phyloP scores from a whole-genome alignment of 2,797 vertebrate species.

The Coregonus sp. region DNA sequence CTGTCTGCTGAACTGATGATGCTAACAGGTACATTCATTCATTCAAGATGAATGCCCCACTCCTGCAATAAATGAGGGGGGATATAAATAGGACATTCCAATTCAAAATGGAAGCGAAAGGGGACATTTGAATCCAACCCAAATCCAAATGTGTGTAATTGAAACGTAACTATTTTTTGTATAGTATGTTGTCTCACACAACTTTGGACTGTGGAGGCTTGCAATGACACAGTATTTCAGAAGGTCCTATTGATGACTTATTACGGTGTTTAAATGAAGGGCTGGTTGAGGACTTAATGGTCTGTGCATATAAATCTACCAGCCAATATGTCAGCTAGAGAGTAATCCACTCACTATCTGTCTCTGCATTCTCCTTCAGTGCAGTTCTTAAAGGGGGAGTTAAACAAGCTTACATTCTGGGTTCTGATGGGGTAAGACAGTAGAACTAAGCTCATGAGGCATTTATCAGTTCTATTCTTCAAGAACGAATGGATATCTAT shows the following conservation, averaged over 20 bases:
- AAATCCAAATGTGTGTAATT: neutral
- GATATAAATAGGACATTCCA: neutral
- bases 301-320: constrained; percentile 44
- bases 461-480: neutral
- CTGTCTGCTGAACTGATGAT: neutral
- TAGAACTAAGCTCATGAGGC: neutral
- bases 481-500: neutral
- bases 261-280: constrained; percentile 46
- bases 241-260: constrained; percentile 57
- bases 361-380: neutral
- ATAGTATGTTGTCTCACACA: constrained; percentile 16
- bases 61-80: neutral
- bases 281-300: constrained; percentile 52
- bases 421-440: neutral
- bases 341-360: constrained; percentile 16
- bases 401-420: too few relatives aligned
- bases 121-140: neutral
- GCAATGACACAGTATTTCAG: constrained; percentile 23
- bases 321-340: constrained; percentile 27
- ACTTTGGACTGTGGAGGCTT: constrained; percentile 23
- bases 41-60: constrained; percentile 4
- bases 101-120: neutral
- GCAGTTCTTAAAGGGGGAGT: too few relatives aligned
- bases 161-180: neutral
- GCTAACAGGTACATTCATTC: constrained; percentile 5